These are phyloP conservation scores for Formicarius rufipectus DNA, from an alignment of 2,113 vertebrate genomes.

Conservation along the genomic window DNA sequence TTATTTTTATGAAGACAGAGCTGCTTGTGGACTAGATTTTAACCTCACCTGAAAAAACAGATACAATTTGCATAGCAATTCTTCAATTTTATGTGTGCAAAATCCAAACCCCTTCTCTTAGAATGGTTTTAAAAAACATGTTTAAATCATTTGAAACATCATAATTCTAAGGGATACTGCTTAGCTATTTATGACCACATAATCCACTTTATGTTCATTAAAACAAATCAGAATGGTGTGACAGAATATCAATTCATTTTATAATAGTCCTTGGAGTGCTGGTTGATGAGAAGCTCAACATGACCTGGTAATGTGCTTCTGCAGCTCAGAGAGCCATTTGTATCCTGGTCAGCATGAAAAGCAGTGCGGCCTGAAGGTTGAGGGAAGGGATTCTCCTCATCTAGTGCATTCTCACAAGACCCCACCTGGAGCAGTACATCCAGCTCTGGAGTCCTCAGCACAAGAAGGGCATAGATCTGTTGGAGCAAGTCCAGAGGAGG, in stretches of 20 bases:
- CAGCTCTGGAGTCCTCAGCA: background rate
- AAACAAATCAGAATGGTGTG: background rate
- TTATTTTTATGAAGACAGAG: background rate
- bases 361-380: background rate
- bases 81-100: background rate
- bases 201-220: background rate
- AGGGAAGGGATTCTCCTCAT: background rate
- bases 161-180: background rate
- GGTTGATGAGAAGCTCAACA: background rate
- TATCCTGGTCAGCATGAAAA: background rate
- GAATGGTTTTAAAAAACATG: background rate
- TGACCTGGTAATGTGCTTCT: too few species aligned
- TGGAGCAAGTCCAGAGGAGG: background rate
- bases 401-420: background rate
- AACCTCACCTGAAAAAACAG: background rate
- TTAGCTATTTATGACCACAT: background rate
- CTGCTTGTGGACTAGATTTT: background rate
- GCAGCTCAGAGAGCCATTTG: background rate
- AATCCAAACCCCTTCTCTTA: background rate
- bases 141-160: background rate
- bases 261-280: background rate
- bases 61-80: background rate
- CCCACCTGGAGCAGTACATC: background rate
- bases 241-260: background rate
- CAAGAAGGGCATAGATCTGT: background rate